These are phyloP conservation scores for Clepsis dumicolana DNA, from an alignment of 2,888 invertebrate genomes.

Conservation along the genomic window DNA sequence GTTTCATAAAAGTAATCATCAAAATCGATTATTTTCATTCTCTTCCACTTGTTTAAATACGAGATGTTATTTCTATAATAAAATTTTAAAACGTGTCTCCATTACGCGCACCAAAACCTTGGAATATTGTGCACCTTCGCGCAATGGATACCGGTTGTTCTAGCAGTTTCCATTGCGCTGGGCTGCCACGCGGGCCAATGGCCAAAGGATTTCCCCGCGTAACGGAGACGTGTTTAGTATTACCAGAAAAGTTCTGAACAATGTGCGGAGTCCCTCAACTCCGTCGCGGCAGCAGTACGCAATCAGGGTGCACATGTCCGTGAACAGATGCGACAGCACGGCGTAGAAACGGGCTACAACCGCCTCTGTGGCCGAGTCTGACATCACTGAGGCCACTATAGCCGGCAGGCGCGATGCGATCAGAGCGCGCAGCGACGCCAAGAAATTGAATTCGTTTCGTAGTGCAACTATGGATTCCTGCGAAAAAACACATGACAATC, in stretches of 20 bases:
- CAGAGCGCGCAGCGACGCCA: conserved; percentile 56
- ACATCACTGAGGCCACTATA: conserved; percentile 59
- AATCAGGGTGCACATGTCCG: conserved; percentile 64
- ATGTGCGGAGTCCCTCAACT: conserved; percentile 54
- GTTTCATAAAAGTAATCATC: too few species aligned
- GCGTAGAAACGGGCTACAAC: conserved; percentile 62
- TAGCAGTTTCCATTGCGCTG: neutral
- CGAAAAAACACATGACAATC: neutral
- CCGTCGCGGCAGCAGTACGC: conserved; percentile 59
- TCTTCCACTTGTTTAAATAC: too few species aligned
- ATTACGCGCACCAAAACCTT: neutral
- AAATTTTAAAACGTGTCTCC: neutral
- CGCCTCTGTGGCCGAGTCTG: conserved; percentile 52
- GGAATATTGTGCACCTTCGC: neutral
- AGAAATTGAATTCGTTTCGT: conserved; percentile 55
- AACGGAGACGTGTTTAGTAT: conserved; percentile 25
- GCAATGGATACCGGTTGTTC: neutral
- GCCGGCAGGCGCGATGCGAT: conserved; percentile 62
- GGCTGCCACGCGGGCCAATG: neutral
- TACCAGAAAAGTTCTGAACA: conserved; percentile 61
- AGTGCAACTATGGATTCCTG: conserved; percentile 53
- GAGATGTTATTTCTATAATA: too few species aligned
- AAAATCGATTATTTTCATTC: too few species aligned
- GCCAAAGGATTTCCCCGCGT: conserved; percentile 31
- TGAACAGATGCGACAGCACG: conserved; percentile 60